These are phyloP conservation scores for Pavo muticus DNA, from an alignment of 2,113 vertebrate genomes.

Conservation along the genomic window DNA sequence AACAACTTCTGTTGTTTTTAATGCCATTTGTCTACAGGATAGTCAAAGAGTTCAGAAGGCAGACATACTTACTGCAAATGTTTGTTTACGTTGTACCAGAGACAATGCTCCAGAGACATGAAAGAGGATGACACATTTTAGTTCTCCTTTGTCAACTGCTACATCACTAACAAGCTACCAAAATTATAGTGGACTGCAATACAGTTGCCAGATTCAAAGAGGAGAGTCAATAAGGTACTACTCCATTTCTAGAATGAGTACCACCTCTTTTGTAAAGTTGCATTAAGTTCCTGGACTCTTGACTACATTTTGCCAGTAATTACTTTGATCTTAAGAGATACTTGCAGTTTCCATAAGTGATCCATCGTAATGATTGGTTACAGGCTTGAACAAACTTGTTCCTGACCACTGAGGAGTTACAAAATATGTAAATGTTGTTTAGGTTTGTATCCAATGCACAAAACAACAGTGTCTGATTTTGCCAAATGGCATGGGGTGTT, in stretches of 20 bases:
- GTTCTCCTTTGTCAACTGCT: background rate
- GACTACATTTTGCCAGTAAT: conserved; percentile 14
- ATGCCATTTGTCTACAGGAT: background rate
- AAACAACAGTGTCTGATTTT: background rate
- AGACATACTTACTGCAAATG: background rate
- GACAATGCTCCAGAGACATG: background rate
- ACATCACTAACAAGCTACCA: background rate
- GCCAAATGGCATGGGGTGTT: background rate
- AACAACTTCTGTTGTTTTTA: background rate
- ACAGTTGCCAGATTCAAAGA: conserved; percentile 6
- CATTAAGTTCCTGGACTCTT: background rate
- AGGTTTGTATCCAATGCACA: background rate
- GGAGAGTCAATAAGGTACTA: background rate
- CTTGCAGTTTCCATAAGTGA: background rate
- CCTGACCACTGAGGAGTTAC: background rate
- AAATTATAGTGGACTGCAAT: conserved; percentile 6
- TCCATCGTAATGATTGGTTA: conserved; percentile 19
- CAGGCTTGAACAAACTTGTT: background rate
- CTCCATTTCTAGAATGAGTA: background rate
- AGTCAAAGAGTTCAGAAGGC: background rate
- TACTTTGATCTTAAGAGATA: conserved; percentile 13
- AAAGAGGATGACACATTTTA: conserved; percentile 26
- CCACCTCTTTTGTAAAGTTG: background rate
- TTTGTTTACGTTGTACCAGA: conserved; percentile 5
- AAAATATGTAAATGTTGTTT: conserved; percentile 33